These are phyloP conservation scores for Drosophila tani DNA, from an alignment of 1,140 invertebrate species.

Conservation along the genomic window DNA sequence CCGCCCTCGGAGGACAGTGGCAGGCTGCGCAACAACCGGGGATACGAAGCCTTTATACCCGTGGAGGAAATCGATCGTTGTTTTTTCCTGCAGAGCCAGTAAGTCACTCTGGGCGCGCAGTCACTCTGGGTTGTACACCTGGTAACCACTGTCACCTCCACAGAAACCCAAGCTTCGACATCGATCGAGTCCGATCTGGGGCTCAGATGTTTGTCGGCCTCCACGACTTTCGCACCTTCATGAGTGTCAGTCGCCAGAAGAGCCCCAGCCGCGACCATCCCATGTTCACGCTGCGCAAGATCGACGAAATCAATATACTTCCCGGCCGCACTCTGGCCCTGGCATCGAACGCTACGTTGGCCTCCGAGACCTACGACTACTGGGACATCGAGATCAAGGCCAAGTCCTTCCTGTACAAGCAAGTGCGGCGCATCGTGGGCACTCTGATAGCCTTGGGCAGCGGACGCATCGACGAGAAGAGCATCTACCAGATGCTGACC, in stretches of 20 bases:
- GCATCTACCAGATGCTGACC: constrained; percentile 90
- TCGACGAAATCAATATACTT: constrained; percentile 86
- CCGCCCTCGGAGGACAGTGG: neutral
- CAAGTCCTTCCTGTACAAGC: constrained; percentile 90
- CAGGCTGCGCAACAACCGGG: constrained; percentile 61
- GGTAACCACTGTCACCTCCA: constrained; percentile 42
- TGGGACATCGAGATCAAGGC: constrained; percentile 88
- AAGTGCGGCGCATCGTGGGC: constrained; percentile 91
- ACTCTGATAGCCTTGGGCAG: constrained; percentile 87
- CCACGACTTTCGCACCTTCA: constrained; percentile 90
- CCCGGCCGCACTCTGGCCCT: constrained; percentile 85
- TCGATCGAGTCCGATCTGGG: constrained; percentile 86
- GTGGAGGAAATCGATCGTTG: constrained; percentile 79
- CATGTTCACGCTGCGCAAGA: constrained; percentile 85
- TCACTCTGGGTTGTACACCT: rapidly evolving
- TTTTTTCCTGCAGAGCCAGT: constrained; percentile 71
- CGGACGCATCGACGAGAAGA: constrained; percentile 87
- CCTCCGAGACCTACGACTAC: constrained; percentile 86
- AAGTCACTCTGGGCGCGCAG: neutral
- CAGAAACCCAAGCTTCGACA: constrained; percentile 87
- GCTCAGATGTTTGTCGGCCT: constrained; percentile 87
- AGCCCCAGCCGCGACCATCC: constrained; percentile 78
- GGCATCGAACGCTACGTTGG: constrained; percentile 66
- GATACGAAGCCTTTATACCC: constrained; percentile 61
- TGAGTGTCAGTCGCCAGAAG: constrained; percentile 84